phyloP scores from a whole-genome alignment of 2,888 invertebrate species.

The Sesamia inferens region DNA sequence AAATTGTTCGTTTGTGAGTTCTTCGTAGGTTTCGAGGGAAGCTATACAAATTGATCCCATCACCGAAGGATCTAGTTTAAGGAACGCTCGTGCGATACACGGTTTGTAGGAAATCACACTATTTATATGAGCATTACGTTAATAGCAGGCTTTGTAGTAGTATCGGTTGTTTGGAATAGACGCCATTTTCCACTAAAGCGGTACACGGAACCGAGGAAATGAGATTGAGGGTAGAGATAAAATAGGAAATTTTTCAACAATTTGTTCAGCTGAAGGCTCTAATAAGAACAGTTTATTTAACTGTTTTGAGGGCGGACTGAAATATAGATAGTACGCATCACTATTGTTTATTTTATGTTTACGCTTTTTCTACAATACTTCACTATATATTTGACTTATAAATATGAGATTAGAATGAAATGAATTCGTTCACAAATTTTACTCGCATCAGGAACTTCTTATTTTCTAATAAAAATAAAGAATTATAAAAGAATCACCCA shows the following conservation, averaged over 20 bases:
- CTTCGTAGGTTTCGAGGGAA: constrained; percentile 71
- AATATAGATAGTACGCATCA: not conserved
- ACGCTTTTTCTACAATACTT: not conserved
- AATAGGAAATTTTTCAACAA: constrained; percentile 45
- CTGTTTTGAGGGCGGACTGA: not conserved
- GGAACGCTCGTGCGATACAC: constrained; percentile 70
- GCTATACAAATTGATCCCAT: constrained; percentile 86
- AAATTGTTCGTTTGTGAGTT: constrained; percentile 68
- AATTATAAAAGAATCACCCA: not conserved
- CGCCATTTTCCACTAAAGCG: constrained; percentile 59
- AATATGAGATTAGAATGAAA: not conserved
- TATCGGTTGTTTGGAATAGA: constrained; percentile 64
- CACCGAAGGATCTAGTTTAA: constrained; percentile 70
- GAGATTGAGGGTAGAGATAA: constrained; percentile 58
- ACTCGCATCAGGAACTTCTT: not conserved
- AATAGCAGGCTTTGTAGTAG: constrained; percentile 72
- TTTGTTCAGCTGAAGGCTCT: constrained; percentile 40
- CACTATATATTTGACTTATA: not conserved
- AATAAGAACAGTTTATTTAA: constrained; percentile 15
- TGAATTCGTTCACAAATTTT: not conserved
- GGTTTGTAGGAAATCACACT: constrained; percentile 78
- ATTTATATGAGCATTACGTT: constrained; percentile 80
- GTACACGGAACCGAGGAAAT: constrained; percentile 50
- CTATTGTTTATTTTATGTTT: not conserved
- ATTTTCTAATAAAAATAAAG: not conserved